phyloP scores from a whole-genome alignment of 1,140 invertebrate species.

The Leucophenga varia region DNA sequence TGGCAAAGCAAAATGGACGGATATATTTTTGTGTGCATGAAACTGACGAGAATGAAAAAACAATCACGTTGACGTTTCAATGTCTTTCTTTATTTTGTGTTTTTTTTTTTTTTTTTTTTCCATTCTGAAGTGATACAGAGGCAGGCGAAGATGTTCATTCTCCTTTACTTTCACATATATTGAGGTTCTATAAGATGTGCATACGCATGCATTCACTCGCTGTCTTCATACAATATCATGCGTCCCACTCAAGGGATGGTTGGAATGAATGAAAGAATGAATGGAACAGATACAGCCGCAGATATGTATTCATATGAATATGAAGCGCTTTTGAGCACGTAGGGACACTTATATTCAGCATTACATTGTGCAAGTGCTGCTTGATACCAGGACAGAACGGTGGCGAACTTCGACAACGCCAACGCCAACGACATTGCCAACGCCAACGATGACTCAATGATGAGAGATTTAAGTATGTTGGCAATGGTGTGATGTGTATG shows the following conservation, averaged over 20 bases:
- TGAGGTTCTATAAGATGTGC: not conserved
- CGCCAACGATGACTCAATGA: too few species aligned
- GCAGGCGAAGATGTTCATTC: not conserved
- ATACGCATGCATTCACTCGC: not conserved
- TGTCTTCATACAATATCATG: too few species aligned
- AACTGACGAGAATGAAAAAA: too few species aligned
- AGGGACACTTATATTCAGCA: constrained; percentile 47
- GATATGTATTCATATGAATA: constrained; percentile 51
- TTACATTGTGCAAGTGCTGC: constrained; percentile 30
- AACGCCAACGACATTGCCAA: not conserved
- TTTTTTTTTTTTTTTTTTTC: too few species aligned
- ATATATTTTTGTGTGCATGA: too few species aligned
- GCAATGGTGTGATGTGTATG: too few species aligned
- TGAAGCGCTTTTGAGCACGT: constrained; percentile 53
- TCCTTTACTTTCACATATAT: not conserved
- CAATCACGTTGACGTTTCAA: not conserved
- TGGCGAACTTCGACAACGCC: not conserved
- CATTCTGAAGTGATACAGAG: too few species aligned
- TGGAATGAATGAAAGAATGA: too few species aligned
- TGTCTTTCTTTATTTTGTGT: not conserved
- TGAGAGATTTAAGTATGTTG: too few species aligned
- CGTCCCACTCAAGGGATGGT: too few species aligned
- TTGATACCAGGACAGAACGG: not conserved
- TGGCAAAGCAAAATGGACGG: too few species aligned
- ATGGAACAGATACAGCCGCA: constrained; percentile 8